Evolutionary conservation across 2,888 invertebrate genomes (phyloP), one percentile per base, ranked within the genome.

Genomic region (Caenorhabditis sinica): DNA sequence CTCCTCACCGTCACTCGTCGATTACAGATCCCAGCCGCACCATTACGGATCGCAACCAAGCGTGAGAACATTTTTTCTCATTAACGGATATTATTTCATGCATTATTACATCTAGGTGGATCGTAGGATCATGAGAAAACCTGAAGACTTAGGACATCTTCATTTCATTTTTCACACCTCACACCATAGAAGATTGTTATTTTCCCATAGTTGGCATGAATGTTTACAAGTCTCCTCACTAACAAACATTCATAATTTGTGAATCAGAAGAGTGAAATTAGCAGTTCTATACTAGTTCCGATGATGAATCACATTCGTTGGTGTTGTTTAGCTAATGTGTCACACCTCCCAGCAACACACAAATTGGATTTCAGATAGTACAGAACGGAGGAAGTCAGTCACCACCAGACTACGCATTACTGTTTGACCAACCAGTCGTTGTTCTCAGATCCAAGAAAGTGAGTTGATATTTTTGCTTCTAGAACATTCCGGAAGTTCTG

Each of bases 1-100:
- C 63, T 85, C 87, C 17, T 82, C 86, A 23, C 89, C 89, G 0
- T 83, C 87, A 0, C 81, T 88, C 63, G 84, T 72, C 71, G 85
- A 85, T 82, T 77, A 79, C 82, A 66, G 82, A 73, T 75, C 80
- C 56, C 72, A 73, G 69, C 68, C 58, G 56, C 71, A 58, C 36
- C 84, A 75, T 75, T 87, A 72, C 69, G 86, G 74, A 61, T 87
- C 82, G 25, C 87, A 82, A 51, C 85, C 82, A 76, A 85, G 82
- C 75, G 83, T 80, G 43, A 86, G 80, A 43, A 49, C n/a, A n/a
- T n/a, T 49, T 49, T n/a, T 49, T n/a, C n/a, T 65, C 17, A 68
- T 60, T 76, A 66, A 68, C 68, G 60, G 65, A 49, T 17, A 63
- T 36, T n/a, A 60, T 33, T 66, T 58, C 45, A 33, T 45, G 25